phyloP scores from a whole-genome alignment of 2,113 vertebrate genomes.

The Catharus fuscescens region DNA sequence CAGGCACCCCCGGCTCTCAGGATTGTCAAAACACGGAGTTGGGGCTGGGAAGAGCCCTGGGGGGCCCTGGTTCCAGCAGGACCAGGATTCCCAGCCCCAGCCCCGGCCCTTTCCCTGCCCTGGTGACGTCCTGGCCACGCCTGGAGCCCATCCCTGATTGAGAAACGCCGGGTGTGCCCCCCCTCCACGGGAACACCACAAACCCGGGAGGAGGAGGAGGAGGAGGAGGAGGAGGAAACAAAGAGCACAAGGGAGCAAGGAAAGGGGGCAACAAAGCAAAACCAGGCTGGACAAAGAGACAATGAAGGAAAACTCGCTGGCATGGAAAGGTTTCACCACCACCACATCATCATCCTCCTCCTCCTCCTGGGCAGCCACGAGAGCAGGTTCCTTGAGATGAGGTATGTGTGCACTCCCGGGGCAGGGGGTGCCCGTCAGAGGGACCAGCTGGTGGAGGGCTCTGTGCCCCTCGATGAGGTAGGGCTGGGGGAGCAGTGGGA shows the following conservation, averaged over 20 bases:
- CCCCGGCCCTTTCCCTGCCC: slow-evolving; percentile 13
- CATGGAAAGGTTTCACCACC: slow-evolving; percentile 2
- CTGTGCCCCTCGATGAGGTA: slow-evolving; percentile 82
- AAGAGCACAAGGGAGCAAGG: slow-evolving; percentile 1
- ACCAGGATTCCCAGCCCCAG: background rate
- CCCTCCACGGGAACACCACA: slow-evolving; percentile 59
- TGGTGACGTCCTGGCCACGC: slow-evolving; percentile 30
- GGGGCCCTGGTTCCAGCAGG: background rate
- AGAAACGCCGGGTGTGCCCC: slow-evolving; percentile 64
- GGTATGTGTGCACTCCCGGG: slow-evolving; percentile 62
- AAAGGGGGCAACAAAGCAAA: background rate
- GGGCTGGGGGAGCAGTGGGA: slow-evolving; percentile 82
- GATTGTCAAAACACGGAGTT: slow-evolving; percentile 77
- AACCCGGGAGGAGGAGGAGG: slow-evolving; percentile 50
- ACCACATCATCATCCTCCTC: background rate
- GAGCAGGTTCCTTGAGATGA: slow-evolving; percentile 72
- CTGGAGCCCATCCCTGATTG: slow-evolving; percentile 77
- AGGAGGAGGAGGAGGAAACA: background rate
- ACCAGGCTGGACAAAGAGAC: slow-evolving; percentile 42
- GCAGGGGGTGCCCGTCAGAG: slow-evolving; percentile 63
- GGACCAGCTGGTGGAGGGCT: slow-evolving; percentile 86
- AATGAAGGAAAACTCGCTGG: slow-evolving; percentile 36
- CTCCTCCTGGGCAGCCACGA: slow-evolving; percentile 39
- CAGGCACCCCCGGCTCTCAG: background rate
- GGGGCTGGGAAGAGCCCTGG: background rate